These are phyloP conservation scores for Hyles euphorbiae DNA, from an alignment of 1,140 invertebrate species.

Conservation along the genomic window DNA sequence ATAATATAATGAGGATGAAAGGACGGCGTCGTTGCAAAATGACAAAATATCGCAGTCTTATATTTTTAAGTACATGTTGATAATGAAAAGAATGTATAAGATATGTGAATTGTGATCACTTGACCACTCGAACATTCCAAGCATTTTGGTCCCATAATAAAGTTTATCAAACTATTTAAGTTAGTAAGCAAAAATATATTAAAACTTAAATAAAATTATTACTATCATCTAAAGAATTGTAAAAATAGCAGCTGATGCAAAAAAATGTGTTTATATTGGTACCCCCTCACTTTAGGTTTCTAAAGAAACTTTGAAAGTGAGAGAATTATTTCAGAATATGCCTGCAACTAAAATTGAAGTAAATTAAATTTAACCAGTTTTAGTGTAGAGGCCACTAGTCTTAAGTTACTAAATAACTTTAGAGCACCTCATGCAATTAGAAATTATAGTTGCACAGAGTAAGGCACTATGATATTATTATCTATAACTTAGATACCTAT, in stretches of 20 bases:
- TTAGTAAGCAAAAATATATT: constrained; percentile 10
- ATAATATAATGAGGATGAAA: constrained; percentile 8
- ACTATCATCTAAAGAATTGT: constrained; percentile 4
- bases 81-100: constrained; percentile 7
- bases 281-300: constrained; percentile 60
- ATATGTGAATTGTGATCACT: constrained; percentile 2
- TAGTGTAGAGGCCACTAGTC: constrained; percentile 9
- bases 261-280: constrained; percentile 9
- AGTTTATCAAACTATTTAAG: constrained; percentile 2
- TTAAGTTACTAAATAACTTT: constrained; percentile 28
- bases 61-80: constrained; percentile 1
- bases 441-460: constrained; percentile 4
- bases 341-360: no score
- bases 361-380: no score
- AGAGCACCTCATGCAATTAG: constrained; percentile 14
- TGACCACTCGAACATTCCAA: no score
- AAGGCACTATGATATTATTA: no score
- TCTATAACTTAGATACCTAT: no score
- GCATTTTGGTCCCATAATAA: constrained; percentile 1
- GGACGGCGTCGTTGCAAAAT: constrained; percentile 11
- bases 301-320: constrained; percentile 60
- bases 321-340: constrained; percentile 24
- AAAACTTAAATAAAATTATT: not conserved
- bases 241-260: constrained; percentile 11
- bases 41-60: constrained; percentile 2